Conservation (phyloP, 2,888 invertebrate genomes). For the Chymomyza caudatula region DNA sequence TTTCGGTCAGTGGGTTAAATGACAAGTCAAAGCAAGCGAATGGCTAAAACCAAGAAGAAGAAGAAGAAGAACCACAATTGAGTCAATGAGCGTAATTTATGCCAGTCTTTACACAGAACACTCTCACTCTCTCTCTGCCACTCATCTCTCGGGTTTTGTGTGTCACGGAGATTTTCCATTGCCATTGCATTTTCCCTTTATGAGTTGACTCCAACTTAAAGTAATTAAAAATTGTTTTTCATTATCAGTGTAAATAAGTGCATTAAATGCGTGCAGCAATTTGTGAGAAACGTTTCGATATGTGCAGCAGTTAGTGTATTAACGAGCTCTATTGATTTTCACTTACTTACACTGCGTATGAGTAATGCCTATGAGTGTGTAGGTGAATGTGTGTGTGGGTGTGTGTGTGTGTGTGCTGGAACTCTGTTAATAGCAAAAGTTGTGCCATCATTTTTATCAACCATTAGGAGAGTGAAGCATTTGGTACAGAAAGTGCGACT, state of each 20-base stretch:
- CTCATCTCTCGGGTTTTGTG: background rate
- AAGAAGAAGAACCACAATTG: background rate
- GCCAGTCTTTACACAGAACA: background rate
- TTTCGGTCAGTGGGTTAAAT: background rate
- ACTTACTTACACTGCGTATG: background rate
- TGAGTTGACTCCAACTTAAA: slow-evolving; percentile 3
- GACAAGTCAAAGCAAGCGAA: background rate
- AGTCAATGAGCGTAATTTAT: background rate
- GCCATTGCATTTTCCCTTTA: background rate
- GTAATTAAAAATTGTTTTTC: slow-evolving; percentile 37
- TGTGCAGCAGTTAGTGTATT: slow-evolving; percentile 16
- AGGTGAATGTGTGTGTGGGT: background rate
- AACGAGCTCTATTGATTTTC: slow-evolving; percentile 36
- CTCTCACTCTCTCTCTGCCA: too few species aligned
- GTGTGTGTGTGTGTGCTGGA: background rate
- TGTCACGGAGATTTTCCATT: background rate
- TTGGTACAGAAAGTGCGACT: too few species aligned
- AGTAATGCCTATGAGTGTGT: background rate
- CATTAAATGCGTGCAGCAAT: slow-evolving; percentile 27
- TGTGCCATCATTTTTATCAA: background rate
- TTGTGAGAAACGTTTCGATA: slow-evolving; percentile 15
- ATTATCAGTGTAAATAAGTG: slow-evolving; percentile 35
- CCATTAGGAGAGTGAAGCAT: background rate
- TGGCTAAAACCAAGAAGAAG: background rate
- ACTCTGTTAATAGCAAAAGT: background rate